Conservation (phyloP, 2,113 vertebrate genomes). For the Paedocypris sp. region DNA sequence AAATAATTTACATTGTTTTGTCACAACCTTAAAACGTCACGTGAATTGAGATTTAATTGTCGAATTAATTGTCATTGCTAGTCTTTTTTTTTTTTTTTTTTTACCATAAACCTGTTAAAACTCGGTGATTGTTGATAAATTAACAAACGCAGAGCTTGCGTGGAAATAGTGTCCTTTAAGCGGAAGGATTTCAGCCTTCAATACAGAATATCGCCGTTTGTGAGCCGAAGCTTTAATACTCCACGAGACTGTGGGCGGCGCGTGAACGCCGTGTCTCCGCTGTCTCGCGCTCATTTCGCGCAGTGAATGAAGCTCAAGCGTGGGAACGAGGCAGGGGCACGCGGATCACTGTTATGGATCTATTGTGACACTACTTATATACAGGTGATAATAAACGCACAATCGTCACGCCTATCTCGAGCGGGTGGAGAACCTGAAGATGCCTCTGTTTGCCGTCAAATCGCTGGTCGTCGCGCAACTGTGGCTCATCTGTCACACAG, state of each 20-base stretch:
- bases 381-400: not conserved
- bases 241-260: constrained; percentile 45
- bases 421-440: constrained; percentile 16
- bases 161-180: no score
- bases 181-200: no score
- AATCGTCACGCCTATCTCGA: not conserved
- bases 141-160: not conserved
- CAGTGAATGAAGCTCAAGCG: constrained; percentile 6
- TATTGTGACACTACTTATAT: constrained; percentile 40
- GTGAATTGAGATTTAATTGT: no score
- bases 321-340: constrained; percentile 5
- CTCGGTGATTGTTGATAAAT: no score
- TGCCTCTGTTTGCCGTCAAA: constrained; percentile 35
- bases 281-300: not conserved
- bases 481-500: constrained; percentile 47
- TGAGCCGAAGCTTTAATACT: no score
- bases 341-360: constrained; percentile 30
- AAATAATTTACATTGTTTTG: no score
- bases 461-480: constrained; percentile 39
- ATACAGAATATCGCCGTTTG: no score
- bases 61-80: no score
- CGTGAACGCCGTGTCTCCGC: constrained; percentile 35
- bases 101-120: no score
- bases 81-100: no score
- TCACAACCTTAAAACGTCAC: no score